Percentiles rank a stretch among this genome's conserved stretches.
Evolutionary conservation across 2,113 vertebrate species (phyloP).

Genomic region (Sigmodon hispidus): DNA sequence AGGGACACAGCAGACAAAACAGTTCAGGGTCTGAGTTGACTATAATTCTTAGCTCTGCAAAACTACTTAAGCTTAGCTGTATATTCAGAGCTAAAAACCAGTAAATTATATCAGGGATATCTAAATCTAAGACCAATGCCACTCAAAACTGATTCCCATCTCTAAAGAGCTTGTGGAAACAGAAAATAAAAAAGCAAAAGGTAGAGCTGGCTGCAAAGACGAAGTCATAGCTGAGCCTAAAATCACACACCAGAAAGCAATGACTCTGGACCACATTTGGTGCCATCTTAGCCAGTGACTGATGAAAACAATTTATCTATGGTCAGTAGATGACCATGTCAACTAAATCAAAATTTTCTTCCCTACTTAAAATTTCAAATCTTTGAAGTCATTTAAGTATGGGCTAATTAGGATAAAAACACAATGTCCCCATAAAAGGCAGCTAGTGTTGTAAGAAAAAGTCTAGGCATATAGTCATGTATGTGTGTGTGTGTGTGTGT

Average conservation of each 20-base stretch:
- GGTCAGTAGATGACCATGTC: background rate
- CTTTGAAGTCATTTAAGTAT: slow-evolving; percentile 7
- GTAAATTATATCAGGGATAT: background rate
- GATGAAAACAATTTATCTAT: slow-evolving; percentile 33
- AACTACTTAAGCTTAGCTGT: background rate
- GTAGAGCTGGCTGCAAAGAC: slow-evolving; percentile 11
- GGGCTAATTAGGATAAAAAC: background rate
- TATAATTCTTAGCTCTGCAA: slow-evolving; percentile 39
- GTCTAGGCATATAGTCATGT: slow-evolving; percentile 1
- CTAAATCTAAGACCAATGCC: slow-evolving; percentile 28
- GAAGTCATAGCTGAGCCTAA: background rate
- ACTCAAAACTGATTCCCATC: slow-evolving; percentile 22
- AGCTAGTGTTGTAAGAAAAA: slow-evolving; percentile 16
- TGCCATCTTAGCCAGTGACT: slow-evolving; percentile 48
- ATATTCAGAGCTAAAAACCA: slow-evolving; percentile 33
- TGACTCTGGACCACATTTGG: background rate
- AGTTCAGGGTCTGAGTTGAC: background rate
- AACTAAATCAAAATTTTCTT: background rate
- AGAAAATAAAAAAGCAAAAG: slow-evolving; percentile 1
- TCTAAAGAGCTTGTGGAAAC: background rate
- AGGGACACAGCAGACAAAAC: background rate
- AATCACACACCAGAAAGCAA: slow-evolving; percentile 20
- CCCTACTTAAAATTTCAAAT: slow-evolving; percentile 32
- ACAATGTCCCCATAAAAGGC: slow-evolving; percentile 12
- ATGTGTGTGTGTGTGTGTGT: no score